Percentiles rank a stretch among this genome's conserved stretches.
phyloP scores from a whole-genome alignment of 2,113 vertebrate genomes.

The Anas platyrhynchos region DNA sequence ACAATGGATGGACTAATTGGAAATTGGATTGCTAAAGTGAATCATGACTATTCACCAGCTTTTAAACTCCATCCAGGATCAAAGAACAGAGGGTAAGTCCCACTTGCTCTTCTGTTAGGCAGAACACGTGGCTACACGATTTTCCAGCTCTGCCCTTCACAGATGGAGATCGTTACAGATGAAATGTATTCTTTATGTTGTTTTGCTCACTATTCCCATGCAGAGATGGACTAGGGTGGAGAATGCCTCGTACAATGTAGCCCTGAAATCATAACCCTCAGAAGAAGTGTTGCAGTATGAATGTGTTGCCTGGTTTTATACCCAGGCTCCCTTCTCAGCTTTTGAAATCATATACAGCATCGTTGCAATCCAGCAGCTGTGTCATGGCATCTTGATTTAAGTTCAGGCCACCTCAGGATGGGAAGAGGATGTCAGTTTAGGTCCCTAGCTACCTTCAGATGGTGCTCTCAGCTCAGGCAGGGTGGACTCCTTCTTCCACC shows the following conservation, averaged over 20 bases:
- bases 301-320: neutral
- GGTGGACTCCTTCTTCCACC: neutral
- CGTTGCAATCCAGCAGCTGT: fast-evolving
- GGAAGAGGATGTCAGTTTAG: neutral
- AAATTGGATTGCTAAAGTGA: neutral
- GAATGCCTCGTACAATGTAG: neutral
- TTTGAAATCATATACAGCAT: neutral
- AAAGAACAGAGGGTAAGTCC: neutral
- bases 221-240: neutral
- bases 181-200: conserved; percentile 9
- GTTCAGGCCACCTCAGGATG: neutral
- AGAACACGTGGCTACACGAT: neutral
- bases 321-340: neutral
- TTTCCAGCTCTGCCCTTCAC: conserved; percentile 23
- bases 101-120: neutral
- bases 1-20: neutral
- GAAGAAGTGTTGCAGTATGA: neutral
- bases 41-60: neutral
- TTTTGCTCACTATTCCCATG: neutral
- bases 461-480: neutral
- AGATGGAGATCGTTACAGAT: neutral
- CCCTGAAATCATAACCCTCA: neutral
- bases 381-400: neutral
- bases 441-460: neutral
- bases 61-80: conserved; percentile 1